Conservation (phyloP, 2,888 invertebrate species). For the Hoplodrina blanda region DNA sequence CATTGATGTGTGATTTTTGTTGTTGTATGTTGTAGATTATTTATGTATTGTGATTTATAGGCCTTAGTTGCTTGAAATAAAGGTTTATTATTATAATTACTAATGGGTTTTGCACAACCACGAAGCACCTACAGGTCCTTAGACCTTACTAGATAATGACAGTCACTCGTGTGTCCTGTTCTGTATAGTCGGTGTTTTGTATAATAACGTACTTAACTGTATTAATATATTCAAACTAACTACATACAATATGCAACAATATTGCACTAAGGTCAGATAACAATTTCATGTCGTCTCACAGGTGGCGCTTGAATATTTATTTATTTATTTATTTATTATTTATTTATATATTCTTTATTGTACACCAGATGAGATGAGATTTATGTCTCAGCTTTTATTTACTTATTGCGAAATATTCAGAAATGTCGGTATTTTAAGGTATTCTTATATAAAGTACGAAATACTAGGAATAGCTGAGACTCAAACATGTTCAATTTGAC, state of each 20-base stretch:
- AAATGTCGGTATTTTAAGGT: conserved; percentile 17
- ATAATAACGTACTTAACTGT: neutral
- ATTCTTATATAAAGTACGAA: conserved; percentile 19
- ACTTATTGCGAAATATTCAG: conserved; percentile 24
- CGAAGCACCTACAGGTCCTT: neutral
- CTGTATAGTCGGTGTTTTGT: neutral
- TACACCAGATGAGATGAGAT: too few species aligned
- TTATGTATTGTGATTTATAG: too few species aligned
- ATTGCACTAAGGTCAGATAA: conserved; percentile 36
- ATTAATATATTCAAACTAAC: conserved; percentile 1
- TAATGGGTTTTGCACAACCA: neutral
- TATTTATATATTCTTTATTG: too few species aligned
- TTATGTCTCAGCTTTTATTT: conserved; percentile 42
- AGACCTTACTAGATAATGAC: conserved; percentile 7
- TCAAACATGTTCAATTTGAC: conserved; percentile 12
- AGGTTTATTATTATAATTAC: too few species aligned
- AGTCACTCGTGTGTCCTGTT: neutral
- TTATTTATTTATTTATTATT: conserved; percentile 39
- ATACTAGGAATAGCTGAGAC: neutral
- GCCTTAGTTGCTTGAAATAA: too few species aligned
- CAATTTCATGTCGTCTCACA: conserved; percentile 35
- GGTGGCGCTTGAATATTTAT: conserved; percentile 52
- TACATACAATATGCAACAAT: conserved; percentile 16
- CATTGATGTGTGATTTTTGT: too few species aligned
- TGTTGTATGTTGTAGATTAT: too few species aligned